phyloP scores from a whole-genome alignment of 2,797 vertebrate species.

The Cryptoprocta ferox region DNA sequence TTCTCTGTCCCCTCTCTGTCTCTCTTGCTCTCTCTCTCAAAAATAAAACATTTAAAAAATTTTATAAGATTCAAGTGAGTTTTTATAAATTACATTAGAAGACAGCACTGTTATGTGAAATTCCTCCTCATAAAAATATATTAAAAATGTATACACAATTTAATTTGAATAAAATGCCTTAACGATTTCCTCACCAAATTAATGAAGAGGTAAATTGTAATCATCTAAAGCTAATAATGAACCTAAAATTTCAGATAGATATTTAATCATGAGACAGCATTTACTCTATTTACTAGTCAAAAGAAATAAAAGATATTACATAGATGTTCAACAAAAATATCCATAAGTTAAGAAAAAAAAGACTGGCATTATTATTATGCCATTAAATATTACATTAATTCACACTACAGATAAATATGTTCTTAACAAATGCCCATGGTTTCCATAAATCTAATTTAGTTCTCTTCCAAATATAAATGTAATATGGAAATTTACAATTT shows the following conservation, averaged over 20 bases:
- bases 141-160: background rate
- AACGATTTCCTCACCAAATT: conserved; percentile 27
- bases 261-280: background rate
- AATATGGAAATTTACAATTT: background rate
- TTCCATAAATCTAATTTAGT: background rate
- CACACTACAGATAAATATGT: background rate
- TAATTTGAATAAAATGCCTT: conserved; percentile 26
- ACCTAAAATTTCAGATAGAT: background rate
- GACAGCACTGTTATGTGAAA: background rate
- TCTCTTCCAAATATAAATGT: conserved; percentile 14
- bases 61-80: background rate
- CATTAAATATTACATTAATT: background rate
- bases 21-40: no score
- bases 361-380: background rate
- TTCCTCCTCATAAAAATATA: background rate
- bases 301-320: conserved; percentile 13
- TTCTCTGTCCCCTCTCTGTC: no score
- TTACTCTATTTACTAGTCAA: background rate
- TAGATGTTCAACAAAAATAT: conserved; percentile 7
- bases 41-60: background rate
- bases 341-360: background rate
- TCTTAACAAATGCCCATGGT: background rate
- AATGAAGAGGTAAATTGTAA: conserved; percentile 28
- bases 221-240: conserved; percentile 26
- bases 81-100: conserved; percentile 44